A percentile compares a stretch with the other conserved stretches of the same genome.
These are phyloP conservation scores for Tanaodytes sp. DNA, from an alignment of 2,888 invertebrate genomes.

Conservation along the genomic window DNA sequence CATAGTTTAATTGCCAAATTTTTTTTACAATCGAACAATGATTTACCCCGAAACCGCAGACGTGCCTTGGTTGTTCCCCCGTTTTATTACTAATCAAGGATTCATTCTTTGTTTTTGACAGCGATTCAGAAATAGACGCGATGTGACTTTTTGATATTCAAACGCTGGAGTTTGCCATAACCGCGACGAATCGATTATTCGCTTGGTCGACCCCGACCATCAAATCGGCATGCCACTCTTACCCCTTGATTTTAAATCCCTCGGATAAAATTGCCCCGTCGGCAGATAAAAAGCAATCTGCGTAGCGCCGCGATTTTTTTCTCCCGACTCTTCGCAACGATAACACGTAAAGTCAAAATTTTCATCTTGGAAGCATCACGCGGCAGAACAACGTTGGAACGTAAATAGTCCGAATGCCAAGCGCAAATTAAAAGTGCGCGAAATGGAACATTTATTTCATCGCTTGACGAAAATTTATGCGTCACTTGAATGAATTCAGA, in stretches of 20 bases:
- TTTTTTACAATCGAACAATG: no score
- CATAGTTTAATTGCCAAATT: no score
- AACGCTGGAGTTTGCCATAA: constrained; percentile 25
- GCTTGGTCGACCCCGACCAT: constrained; percentile 25
- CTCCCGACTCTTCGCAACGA: constrained; percentile 8
- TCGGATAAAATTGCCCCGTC: constrained; percentile 45
- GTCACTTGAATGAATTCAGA: no score
- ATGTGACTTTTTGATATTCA: constrained; percentile 32
- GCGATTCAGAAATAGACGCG: constrained; percentile 16
- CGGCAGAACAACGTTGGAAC: no score
- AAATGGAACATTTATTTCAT: no score
- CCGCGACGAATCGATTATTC: constrained; percentile 41
- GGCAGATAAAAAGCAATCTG: constrained; percentile 44
- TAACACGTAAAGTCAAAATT: constrained; percentile 1
- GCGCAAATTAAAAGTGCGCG: no score
- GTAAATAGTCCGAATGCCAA: no score
- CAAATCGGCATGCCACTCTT: constrained; percentile 23
- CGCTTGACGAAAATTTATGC: no score
- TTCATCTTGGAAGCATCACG: no score
- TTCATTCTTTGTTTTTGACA: constrained; percentile 16
- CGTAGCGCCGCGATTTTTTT: constrained; percentile 30
- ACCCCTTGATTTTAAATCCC: constrained; percentile 47
- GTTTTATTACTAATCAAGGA: no score
- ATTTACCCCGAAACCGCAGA: no score
- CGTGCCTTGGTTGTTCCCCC: no score